Evolutionary conservation across 92 coral and sea anemone species (phyloP).

Genomic region (Bergia sp.): DNA sequence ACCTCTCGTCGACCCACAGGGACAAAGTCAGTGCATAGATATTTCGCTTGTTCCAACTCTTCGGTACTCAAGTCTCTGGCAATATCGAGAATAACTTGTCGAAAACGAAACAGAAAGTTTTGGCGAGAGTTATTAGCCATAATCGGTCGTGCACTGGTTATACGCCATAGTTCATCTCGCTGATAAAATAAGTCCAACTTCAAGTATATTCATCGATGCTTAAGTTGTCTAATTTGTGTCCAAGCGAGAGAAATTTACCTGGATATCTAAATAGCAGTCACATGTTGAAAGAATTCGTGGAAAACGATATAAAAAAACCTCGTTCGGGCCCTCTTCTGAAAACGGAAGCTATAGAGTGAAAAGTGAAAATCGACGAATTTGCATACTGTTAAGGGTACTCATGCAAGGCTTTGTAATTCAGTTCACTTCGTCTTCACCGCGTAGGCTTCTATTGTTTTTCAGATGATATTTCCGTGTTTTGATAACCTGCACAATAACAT

Average conservation of each 20-base stretch:
- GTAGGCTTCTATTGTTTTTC: too few species aligned
- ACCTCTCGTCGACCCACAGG: neutral
- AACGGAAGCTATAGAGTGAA: neutral
- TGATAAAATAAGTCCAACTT: neutral
- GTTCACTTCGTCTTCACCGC: neutral
- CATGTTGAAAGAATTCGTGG: neutral
- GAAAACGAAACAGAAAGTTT: constrained; percentile 1
- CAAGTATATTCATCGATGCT: neutral
- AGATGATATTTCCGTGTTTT: too few species aligned
- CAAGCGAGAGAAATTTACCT: neutral
- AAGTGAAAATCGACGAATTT: too few species aligned
- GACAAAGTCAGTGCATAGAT: constrained; percentile 6
- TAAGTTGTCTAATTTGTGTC: neutral
- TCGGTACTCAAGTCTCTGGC: constrained; percentile 12
- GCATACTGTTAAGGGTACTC: neutral
- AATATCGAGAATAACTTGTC: constrained; percentile 9
- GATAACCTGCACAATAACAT: too few species aligned
- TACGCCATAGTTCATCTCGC: neutral
- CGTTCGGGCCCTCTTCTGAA: neutral
- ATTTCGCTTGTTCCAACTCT: constrained; percentile 20
- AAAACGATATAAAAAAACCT: neutral
- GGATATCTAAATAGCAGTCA: neutral
- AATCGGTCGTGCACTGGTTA: neutral
- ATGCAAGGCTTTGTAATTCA: neutral
- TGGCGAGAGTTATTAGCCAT: constrained; percentile 50